Base-by-base conservation (phyloP, 2,113 vertebrate genomes). In the Panurus biarmicus region DNA sequence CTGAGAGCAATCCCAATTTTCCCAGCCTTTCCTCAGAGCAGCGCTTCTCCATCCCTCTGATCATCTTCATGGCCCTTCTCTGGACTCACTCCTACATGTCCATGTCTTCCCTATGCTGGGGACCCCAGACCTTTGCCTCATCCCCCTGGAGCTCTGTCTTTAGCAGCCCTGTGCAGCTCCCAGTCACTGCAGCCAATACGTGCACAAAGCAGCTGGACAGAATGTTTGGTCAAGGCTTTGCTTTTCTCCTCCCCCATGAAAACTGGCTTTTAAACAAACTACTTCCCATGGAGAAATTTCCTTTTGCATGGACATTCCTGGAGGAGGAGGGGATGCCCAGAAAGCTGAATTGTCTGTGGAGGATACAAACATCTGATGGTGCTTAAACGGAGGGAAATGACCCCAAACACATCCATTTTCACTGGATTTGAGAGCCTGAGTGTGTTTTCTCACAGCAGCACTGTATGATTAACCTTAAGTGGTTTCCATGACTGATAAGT, bases 261-360 rank as follows among this genome's bases (percentile, higher is more conserved):
- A 95, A 89, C 53, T 29, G 17, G 19, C 69, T 90, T 69, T 80
- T 62, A 88, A 60, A 84, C 45, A 71, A 75, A 60, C n/a, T 45
- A 10, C 48, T 89, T 95, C 50, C 65, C 42, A 44, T 38, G 23
- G 54, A 94, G 85, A 93, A 74, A 75, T 87, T 78, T 67, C 50
- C 56, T 87, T 92, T 82, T 89, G 48, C 58, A 19, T 50, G 35
- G 57, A 82, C 64, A 22, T 89, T 88, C 51, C 71, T 76, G 42
- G n/a, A 81, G 65, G 60, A 89, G 76, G 61, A 74, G 69, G 73
- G 79, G 48, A 75, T 75, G 10, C 53, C 61, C 77, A 14, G 71
- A 87, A 89, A 5, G 1, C 72, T 38, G 51, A 92, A 24, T 44
- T 76, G 45, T 38, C 51, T 84, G 13, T 33, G 35, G 29, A 81